Percentiles rank a stretch among this genome's conserved stretches.
Evolutionary conservation across 2,113 vertebrate species (phyloP).

Genomic region (Ariopsis seemanni): DNA sequence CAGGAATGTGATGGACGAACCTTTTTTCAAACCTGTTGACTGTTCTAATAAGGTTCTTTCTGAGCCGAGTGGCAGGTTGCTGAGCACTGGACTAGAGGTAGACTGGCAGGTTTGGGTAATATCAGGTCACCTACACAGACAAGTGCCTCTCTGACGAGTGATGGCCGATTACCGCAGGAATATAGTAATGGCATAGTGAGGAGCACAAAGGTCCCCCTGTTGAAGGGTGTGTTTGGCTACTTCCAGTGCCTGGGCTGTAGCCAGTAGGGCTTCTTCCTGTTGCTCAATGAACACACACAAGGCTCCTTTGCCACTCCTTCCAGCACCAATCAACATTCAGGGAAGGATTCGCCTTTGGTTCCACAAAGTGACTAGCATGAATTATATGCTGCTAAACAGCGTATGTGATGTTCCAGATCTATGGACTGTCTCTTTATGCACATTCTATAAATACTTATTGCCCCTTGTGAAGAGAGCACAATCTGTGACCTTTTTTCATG

Average conservation of each 20-base stretch:
- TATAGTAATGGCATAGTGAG: conserved; percentile 39
- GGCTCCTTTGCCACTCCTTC: conserved; percentile 39
- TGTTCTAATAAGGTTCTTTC: background rate
- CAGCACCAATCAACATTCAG: conserved; percentile 40
- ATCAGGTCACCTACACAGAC: conserved; percentile 34
- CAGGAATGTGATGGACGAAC: background rate
- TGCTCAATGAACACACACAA: conserved; percentile 47
- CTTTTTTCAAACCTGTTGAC: background rate
- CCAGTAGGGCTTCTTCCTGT: conserved; percentile 58
- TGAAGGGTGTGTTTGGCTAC: conserved; percentile 49
- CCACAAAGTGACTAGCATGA: background rate
- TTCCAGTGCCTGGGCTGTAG: conserved; percentile 46
- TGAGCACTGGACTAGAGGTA: background rate
- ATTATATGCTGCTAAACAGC: background rate
- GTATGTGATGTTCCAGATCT: background rate
- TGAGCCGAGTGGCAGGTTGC: background rate
- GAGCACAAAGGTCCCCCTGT: conserved; percentile 65
- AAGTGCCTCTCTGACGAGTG: conserved; percentile 23
- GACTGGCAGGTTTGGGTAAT: conserved; percentile 9
- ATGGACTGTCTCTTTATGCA: conserved; percentile 9
- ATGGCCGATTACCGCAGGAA: background rate
- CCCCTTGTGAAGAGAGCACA: conserved; percentile 15
- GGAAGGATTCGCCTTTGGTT: conserved; percentile 5
- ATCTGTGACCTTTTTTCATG: conserved; percentile 27
- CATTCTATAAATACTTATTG: conserved; percentile 44